Evolutionary conservation across 2,888 invertebrate species (phyloP), one percentile per base, ranked within the genome.

Genomic region (Schizaphis graminum): DNA sequence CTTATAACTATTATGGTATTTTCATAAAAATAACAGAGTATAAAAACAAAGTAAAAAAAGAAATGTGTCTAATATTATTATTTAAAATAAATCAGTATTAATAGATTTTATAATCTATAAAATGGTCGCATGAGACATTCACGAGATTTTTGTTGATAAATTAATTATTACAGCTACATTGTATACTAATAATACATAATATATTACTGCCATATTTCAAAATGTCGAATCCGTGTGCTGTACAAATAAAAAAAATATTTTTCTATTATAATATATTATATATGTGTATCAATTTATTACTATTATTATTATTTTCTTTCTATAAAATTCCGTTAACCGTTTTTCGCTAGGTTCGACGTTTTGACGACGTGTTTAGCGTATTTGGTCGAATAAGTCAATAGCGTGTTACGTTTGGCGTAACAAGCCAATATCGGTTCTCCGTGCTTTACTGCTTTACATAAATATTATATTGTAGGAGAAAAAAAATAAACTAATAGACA

Each of bases 401-500:
- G 28, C 57, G 44, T 44, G 44, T 28, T 49, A 77, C 49, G 28
- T 49, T 91, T 77, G 13, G 26, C 67, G 24, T 91, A 77, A 90
- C 67, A 35, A 67, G 35, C 90, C 90, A 90, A 90, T 90, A 49
- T 90, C 67, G 44, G 28, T n/a, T 47, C 35, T n/a, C 35, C 24
- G 21, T n/a, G 11, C 5, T 91, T 49, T 49, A 35, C 35, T 61
- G 44, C 35, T 77, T 77, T 44, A 28, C 86, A 47, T 86, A 86
- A 77, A 41, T 84, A 84, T 28, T 49, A 86, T 47, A 49, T 86
- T 86, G 28, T 28, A 44, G 41, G 41, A 26, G 5, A n/a, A 28
- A 89, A 57, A 89, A 89, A 61, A 49, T 16, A 44, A 47, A 21
- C 61, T n/a, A 49, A 77, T 91, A 90, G 49, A 67, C 77, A 91